A percentile compares a stretch with the other conserved stretches of the same genome.
Conservation (phyloP, 2,797 vertebrate species). For the Orestias chungarensis region DNA sequence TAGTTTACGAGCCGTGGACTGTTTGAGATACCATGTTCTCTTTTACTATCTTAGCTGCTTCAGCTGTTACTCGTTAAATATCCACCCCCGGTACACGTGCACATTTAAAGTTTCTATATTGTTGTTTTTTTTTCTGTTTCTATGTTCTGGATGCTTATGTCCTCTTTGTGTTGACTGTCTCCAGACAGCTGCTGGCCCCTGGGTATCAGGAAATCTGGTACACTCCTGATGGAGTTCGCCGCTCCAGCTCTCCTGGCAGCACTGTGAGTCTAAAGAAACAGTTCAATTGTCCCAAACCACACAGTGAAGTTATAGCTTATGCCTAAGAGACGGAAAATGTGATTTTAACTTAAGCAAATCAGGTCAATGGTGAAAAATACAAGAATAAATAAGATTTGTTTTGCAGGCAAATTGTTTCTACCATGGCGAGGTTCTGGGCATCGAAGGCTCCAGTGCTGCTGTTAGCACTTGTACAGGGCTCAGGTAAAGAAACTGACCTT, state of each 20-base stretch:
- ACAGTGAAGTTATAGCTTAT: conserved; percentile 12
- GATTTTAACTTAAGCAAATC: background rate
- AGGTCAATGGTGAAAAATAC: background rate
- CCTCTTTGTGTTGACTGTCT: conserved; percentile 24
- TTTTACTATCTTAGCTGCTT: conserved; percentile 13
- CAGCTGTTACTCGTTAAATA: conserved; percentile 21
- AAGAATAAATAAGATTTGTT: conserved; percentile 18
- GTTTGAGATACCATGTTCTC: conserved; percentile 25
- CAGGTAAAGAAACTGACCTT: conserved; percentile 81
- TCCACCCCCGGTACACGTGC: conserved; percentile 7
- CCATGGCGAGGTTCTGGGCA: conserved; percentile 85
- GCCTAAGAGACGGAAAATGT: background rate
- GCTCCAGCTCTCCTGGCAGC: conserved; percentile 72
- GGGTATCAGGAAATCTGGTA: conserved; percentile 93
- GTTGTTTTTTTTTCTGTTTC: conserved; percentile 22
- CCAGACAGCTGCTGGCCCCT: conserved; percentile 88
- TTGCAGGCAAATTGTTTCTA: conserved; percentile 93
- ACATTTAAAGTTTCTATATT: conserved; percentile 2
- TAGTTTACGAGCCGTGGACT: conserved; percentile 65
- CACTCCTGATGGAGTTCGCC: conserved; percentile 77
- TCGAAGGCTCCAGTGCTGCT: conserved; percentile 82
- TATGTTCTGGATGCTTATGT: conserved; percentile 7
- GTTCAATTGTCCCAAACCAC: conserved; percentile 31
- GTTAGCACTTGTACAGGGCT: conserved; percentile 92
- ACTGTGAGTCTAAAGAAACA: conserved; percentile 78